Evolutionary conservation across 2,888 invertebrate species (phyloP).

Genomic region (Hoplodrina ambigua): DNA sequence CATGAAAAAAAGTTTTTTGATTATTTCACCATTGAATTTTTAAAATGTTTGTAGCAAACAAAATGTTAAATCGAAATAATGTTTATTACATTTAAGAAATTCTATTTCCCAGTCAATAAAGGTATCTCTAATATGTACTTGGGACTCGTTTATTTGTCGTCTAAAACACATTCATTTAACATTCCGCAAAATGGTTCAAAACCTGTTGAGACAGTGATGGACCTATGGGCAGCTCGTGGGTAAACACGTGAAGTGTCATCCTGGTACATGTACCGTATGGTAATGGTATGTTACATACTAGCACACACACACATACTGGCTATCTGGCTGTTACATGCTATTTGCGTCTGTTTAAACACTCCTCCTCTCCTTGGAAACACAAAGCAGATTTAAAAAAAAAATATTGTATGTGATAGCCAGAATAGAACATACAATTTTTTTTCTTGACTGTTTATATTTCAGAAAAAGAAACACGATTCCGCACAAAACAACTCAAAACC

Average conservation of each 20-base stretch:
- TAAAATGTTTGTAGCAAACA: neutral
- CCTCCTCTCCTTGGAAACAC: no score
- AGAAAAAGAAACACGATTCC: no score
- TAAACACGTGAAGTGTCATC: conserved; percentile 3
- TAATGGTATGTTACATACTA: no score
- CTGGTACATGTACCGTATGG: neutral
- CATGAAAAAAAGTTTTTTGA: neutral
- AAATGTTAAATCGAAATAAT: neutral
- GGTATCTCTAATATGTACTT: conserved; percentile 2
- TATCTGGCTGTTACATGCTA: no score
- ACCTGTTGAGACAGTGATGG: conserved; percentile 37
- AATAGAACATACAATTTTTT: no score
- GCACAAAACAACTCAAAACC: no score
- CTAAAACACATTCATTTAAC: conserved; percentile 15
- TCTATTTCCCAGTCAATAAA: conserved; percentile 4
- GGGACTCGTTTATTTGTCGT: conserved; percentile 20
- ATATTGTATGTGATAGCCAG: no score
- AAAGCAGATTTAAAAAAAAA: no score
- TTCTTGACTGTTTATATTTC: no score
- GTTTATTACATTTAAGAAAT: neutral
- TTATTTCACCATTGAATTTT: neutral
- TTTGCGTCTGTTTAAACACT: no score
- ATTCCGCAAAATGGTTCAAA: conserved; percentile 35
- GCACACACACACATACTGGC: no score
- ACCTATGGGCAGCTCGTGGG: neutral